Evolutionary conservation across 2,113 vertebrate genomes (phyloP), one percentile per base, ranked within the genome.

Genomic region (Ibidorhyncha struthersii): DNA sequence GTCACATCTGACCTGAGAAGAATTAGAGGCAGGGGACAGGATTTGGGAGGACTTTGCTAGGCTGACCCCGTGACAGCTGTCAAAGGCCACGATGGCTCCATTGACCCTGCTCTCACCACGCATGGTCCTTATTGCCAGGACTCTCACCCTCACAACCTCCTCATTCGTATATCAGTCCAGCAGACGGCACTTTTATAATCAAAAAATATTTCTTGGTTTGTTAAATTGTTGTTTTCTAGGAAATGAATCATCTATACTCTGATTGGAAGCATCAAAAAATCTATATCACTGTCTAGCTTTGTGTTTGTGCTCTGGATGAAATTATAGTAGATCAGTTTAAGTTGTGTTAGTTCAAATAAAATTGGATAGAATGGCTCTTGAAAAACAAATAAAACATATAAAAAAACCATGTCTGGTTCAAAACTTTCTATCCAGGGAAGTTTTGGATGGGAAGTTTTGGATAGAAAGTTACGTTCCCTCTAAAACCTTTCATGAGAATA

Each of bases 251-350:
- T 50, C 66, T 77, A 1, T 62, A 10, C 18, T 78, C 34, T 93
- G 19, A 72, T 43, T 65, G 14, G 56, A 96, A 86, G 6, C 36
- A 85, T 69, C 66, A 91, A 71, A 85, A 97, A 91, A 95, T 90
- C 86, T 61, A 3, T 86, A 80, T 55, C 25, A 6, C 40, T 76
- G 16, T 41, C 50, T 69, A 45, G 61, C 11, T 82, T 86, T 0
- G 0, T 80, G 55, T 52, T 81, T 94, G 38, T 56, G 25, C 53
- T 89, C 45, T 58, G n/a, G 73, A 55, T 73, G 62, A 61, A 76
- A 90, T 65, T 27, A 78, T 3, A 40, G 43, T 47, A 91, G 47
- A 69, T 72, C 59, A 56, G n/a, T 72, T 87, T 65, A 92, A 56
- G 56, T 26, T 7, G 13, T 19, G 29, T 52, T 88, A 72, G 41